Conservation (phyloP, 2,888 invertebrate genomes). For the Hypselothyrea guttata region DNA sequence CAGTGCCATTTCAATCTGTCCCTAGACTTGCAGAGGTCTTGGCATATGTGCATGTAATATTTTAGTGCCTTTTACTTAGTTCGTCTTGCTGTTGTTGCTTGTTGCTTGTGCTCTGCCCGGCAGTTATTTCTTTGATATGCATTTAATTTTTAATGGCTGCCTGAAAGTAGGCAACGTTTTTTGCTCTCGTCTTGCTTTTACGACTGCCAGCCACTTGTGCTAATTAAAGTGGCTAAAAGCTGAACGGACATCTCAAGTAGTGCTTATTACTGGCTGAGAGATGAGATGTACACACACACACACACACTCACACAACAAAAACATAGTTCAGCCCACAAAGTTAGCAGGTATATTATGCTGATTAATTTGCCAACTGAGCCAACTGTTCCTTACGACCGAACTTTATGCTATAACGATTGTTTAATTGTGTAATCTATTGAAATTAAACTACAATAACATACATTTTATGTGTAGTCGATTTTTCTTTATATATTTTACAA, state of each 20-base stretch:
- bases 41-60: constrained; percentile 70
- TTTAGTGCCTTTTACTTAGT: constrained; percentile 63
- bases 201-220: constrained; percentile 52
- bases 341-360: no score
- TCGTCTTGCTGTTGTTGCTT: not conserved
- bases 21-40: constrained; percentile 32
- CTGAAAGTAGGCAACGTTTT: constrained; percentile 62
- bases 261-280: no score
- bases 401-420: no score
- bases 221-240: constrained; percentile 59
- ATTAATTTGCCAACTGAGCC: no score
- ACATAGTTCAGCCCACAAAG: no score
- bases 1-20: constrained; percentile 1
- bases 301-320: no score
- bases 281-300: no score
- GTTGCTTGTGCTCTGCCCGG: constrained; percentile 13
- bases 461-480: no score
- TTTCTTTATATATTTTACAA: no score
- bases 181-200: constrained; percentile 36
- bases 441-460: no score
- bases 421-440: no score
- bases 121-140: constrained; percentile 61
- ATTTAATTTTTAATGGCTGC: constrained; percentile 69
- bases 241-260: not conserved
- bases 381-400: no score